phyloP scores from a whole-genome alignment of 2,888 invertebrate genomes.

The Seira ritae region DNA sequence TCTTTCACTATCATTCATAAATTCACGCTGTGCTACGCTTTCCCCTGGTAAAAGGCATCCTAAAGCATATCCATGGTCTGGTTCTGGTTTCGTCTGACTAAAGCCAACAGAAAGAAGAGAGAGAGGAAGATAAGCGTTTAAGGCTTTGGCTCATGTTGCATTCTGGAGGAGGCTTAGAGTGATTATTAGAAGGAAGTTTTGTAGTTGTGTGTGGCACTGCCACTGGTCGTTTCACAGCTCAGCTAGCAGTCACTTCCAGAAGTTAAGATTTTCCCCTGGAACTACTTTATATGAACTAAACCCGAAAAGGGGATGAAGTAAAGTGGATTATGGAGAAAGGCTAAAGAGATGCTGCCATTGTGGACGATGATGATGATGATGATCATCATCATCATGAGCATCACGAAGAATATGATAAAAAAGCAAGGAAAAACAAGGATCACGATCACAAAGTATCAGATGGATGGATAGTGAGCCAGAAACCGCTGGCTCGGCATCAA shows the following conservation, averaged over 20 bases:
- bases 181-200: constrained; percentile 1
- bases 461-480: constrained; percentile 39
- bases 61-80: no score
- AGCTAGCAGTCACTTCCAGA: constrained; percentile 34
- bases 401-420: not conserved
- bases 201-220: not conserved
- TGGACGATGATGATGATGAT: constrained; percentile 9
- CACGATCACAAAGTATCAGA: not conserved
- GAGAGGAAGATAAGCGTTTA: not conserved
- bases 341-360: constrained; percentile 3
- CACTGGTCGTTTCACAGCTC: constrained; percentile 2
- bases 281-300: constrained; percentile 14
- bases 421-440: not conserved
- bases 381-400: not conserved
- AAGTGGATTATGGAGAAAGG: constrained; percentile 35
- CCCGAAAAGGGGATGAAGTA: not conserved
- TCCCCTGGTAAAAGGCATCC: not conserved
- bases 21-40: not conserved
- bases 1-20: not conserved
- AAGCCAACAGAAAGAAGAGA: not conserved
- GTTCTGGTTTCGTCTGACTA: not conserved
- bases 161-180: not conserved
- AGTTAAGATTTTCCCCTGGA: constrained; percentile 37
- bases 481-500: constrained; percentile 44
- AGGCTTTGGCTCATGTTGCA: not conserved